A percentile compares a stretch with the other conserved stretches of the same genome.
Evolutionary conservation across 1,140 invertebrate genomes (phyloP).

Genomic region (Notospermus geniculatus): DNA sequence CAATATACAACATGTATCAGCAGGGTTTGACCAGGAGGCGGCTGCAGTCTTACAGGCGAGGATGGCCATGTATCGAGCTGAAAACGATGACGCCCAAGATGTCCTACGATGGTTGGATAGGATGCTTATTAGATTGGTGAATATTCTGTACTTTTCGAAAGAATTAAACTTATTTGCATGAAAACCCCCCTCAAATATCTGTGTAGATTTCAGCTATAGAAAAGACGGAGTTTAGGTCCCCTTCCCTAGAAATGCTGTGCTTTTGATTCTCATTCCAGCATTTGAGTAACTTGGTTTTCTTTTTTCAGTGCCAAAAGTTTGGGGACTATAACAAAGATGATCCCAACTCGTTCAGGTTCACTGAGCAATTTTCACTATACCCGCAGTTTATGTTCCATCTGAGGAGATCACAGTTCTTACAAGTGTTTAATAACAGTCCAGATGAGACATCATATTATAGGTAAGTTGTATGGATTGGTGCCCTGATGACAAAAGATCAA

Average conservation of each 20-base stretch:
- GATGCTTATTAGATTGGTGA: conserved; percentile 93
- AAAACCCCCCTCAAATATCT: no score
- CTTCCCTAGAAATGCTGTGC: no score
- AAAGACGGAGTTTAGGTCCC: no score
- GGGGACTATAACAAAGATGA: conserved; percentile 98
- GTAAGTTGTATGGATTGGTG: no score
- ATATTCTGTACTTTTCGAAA: no score
- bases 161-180: no score
- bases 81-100: conserved; percentile 91
- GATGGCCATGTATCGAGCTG: conserved; percentile 92
- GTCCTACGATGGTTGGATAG: conserved; percentile 97
- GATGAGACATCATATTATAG: conserved; percentile 99
- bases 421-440: conserved; percentile 99
- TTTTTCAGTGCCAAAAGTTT: conserved; percentile 93
- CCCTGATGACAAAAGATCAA: no score
- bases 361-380: conserved; percentile 96
- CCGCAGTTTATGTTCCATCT: conserved; percentile 99
- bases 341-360: conserved; percentile 90
- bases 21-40: conserved; percentile 97
- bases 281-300: conserved; percentile 13
- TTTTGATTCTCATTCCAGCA: background rate
- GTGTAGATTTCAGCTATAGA: no score
- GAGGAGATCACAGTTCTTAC: conserved; percentile 95
- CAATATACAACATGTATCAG: conserved; percentile 65
- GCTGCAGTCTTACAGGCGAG: conserved; percentile 96